Evolutionary conservation across 2,113 vertebrate species (phyloP).

Genomic region (Crotalus helleri): DNA sequence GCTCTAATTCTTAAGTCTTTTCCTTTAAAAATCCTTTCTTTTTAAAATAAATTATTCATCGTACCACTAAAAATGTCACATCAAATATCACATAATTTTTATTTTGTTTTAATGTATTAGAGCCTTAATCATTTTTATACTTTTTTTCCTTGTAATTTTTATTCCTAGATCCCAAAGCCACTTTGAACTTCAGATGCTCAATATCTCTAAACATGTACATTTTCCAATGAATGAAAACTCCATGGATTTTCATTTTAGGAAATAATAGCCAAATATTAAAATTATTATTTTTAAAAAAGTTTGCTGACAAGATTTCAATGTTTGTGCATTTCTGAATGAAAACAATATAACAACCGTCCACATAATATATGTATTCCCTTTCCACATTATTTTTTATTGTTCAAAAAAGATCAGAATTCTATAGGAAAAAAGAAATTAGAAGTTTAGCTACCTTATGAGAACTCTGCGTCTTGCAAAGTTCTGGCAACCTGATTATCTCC

Average conservation of each 20-base stretch:
- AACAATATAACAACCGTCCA: slow-evolving; percentile 30
- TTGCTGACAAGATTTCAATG: background rate
- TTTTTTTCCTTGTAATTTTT: background rate
- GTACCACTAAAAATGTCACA: background rate
- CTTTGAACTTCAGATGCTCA: background rate
- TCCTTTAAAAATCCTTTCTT: background rate
- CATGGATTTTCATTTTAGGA: background rate
- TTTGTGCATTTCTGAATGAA: background rate
- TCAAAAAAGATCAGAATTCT: background rate
- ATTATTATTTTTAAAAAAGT: background rate
- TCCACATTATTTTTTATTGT: background rate
- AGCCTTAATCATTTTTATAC: background rate
- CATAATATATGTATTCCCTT: background rate
- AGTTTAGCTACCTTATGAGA: background rate
- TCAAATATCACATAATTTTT: background rate
- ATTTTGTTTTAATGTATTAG: background rate
- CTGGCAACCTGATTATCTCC: background rate
- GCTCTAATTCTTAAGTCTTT: background rate
- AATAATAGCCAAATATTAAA: background rate
- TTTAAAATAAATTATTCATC: background rate
- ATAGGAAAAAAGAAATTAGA: too few relatives aligned
- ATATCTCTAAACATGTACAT: background rate
- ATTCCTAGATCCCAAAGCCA: background rate
- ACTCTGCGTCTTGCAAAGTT: background rate
- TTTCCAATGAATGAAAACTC: background rate